A percentile compares a stretch with the other conserved stretches of the same genome.
Conservation (phyloP, 2,113 vertebrate genomes). For the Lampris incognitus region DNA sequence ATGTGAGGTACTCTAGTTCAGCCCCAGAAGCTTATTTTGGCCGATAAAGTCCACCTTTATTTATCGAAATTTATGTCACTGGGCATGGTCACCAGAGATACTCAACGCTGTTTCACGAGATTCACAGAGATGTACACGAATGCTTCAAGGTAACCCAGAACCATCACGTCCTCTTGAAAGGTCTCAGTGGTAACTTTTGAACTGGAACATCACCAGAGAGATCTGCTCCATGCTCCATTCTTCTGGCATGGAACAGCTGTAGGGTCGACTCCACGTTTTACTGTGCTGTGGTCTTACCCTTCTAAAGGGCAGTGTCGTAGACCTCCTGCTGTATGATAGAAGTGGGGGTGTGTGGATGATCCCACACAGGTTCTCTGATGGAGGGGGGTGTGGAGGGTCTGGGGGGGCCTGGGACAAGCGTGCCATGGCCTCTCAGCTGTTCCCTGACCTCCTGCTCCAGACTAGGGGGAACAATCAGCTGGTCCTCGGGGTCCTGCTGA, state of each 20-base stretch:
- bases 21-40: conserved; percentile 41
- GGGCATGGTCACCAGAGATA: conserved; percentile 36
- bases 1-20: conserved; percentile 70
- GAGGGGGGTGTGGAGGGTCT: conserved; percentile 64
- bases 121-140: conserved; percentile 15
- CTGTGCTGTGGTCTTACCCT: conserved; percentile 32
- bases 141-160: conserved; percentile 16
- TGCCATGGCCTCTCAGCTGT: conserved; percentile 85
- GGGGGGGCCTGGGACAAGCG: conserved; percentile 71
- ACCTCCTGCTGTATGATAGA: conserved; percentile 86
- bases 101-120: conserved; percentile 5
- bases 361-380: conserved; percentile 79
- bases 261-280: conserved; percentile 32
- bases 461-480: conserved; percentile 91
- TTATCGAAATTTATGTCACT: conserved; percentile 45
- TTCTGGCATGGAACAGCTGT: conserved; percentile 62
- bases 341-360: conserved; percentile 76
- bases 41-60: conserved; percentile 38
- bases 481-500: conserved; percentile 95
- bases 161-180: conserved; percentile 44
- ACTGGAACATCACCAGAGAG: conserved; percentile 63
- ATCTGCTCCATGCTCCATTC: conserved; percentile 29
- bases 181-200: conserved; percentile 62
- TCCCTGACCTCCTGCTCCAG: conserved; percentile 94
- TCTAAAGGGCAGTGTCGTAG: conserved; percentile 94